These are phyloP conservation scores for Synanthedon vespiformis DNA, from an alignment of 2,888 invertebrate species.

Conservation along the genomic window DNA sequence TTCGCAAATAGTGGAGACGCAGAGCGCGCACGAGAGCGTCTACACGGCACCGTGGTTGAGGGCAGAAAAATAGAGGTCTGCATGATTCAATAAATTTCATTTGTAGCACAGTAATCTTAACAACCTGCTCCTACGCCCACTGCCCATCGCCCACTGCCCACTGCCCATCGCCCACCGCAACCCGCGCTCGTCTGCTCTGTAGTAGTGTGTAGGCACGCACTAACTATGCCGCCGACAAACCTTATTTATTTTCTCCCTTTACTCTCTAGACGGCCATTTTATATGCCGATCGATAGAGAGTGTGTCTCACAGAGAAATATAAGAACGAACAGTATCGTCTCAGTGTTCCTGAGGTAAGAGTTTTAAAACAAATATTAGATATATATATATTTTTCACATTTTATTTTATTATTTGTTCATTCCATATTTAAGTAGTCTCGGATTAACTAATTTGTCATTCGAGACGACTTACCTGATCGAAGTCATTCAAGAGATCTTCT, in stretches of 20 bases:
- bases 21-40: slow-evolving; percentile 99
- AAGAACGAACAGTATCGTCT: slow-evolving; percentile 68
- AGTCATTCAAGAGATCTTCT: no score
- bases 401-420: slow-evolving; percentile 10
- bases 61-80: slow-evolving; percentile 99
- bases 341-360: slow-evolving; percentile 65
- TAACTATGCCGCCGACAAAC: slow-evolving; percentile 50
- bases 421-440: slow-evolving; percentile 9
- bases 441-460: slow-evolving; percentile 15
- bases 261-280: slow-evolving; percentile 78
- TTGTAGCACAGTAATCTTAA: slow-evolving; percentile 75
- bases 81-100: slow-evolving; percentile 82
- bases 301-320: slow-evolving; percentile 70
- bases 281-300: slow-evolving; percentile 71
- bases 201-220: slow-evolving; percentile 63
- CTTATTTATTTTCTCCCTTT: slow-evolving; percentile 73
- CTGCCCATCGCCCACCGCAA: slow-evolving; percentile 57
- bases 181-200: slow-evolving; percentile 70
- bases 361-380: slow-evolving; percentile 49
- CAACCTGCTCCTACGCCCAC: slow-evolving; percentile 70
- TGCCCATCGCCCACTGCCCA: slow-evolving; percentile 56
- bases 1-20: slow-evolving; percentile 99
- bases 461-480: slow-evolving; percentile 9
- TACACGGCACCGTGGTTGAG: slow-evolving; percentile 99
- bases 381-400: slow-evolving; percentile 8